Base-by-base conservation (phyloP, 2,113 vertebrate species). In the Leptobrachium ailaonicum region DNA sequence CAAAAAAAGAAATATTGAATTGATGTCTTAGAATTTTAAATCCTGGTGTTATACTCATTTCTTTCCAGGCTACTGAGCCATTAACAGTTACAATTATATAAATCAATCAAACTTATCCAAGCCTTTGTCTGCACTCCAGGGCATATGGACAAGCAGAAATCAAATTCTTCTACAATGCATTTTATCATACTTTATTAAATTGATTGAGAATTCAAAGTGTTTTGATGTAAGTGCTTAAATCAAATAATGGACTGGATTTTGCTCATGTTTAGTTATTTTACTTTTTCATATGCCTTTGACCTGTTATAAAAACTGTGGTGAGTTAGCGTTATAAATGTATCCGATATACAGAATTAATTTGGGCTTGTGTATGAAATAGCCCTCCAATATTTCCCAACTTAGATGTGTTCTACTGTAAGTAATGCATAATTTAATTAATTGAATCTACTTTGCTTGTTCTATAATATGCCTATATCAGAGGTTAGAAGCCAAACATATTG, bases 151-250 rank as follows among this genome's bases (percentile, higher is more conserved):
- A 14, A 45, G 14, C 74, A 80, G 68, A 86, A 86, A 83, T 85
- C 79, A 83, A 85, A 87, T 67, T 83, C 44, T 76, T 69, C 66
- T 68, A 82, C 83, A 84, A 83, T 81, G 72, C 62, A 85, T 84
- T 85, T 85, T 20, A 83, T 72, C 63, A 70, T 53, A 73, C 41
- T 74, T 2, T 75, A 53, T 41, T 81, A 41, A 63, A 78, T 71
- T 63, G 54, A 78, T 71, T 78, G 14, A 2, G 40, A 62, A 63
- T 78, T 71, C 66, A 3, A 80, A 83, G 82, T 13, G 70, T 83
- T 86, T 82, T 82, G 83, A 87, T 88, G 80, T 81, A 32, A 1
- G 83, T 45, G 80, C 63, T 78, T 32, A 80, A 45, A 83, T 83
- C 79, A 88, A 85, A 87, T 86, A 44, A 10, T 83, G 74, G 53